A percentile compares a stretch with the other conserved stretches of the same genome.
These are phyloP conservation scores for Alosa sapidissima DNA, from an alignment of 2,797 vertebrate species.

Conservation along the genomic window DNA sequence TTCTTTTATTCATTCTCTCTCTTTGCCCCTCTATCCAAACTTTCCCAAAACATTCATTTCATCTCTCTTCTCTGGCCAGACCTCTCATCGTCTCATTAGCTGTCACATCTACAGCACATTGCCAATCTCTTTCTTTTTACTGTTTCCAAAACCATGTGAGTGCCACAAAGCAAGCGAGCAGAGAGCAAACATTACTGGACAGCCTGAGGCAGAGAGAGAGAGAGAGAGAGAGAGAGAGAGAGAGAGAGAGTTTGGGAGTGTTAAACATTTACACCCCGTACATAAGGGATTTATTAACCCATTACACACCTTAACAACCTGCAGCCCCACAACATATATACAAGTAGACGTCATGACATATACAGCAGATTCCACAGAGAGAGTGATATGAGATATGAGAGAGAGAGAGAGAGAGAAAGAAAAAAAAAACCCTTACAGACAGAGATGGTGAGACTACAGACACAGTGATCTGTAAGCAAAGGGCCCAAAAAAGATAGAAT, in stretches of 20 bases:
- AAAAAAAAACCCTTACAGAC: constrained; percentile 5
- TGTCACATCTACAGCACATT: neutral
- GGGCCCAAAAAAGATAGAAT: neutral
- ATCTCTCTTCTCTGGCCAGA: neutral
- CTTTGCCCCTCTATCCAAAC: neutral
- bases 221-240: too few relatives aligned
- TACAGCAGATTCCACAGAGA: neutral
- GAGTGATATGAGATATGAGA: neutral
- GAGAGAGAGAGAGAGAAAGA: constrained; percentile 15
- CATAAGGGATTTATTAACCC: neutral
- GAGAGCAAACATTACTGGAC: neutral
- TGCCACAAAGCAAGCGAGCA: neutral
- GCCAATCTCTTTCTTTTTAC: neutral
- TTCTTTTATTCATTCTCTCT: neutral
- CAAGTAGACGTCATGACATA: neutral
- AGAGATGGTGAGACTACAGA: neutral
- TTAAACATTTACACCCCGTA: neutral
- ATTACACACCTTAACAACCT: constrained; percentile 11
- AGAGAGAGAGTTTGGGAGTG: too few relatives aligned
- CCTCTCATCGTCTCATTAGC: constrained; percentile 31
- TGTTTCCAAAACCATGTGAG: neutral
- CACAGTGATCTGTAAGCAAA: constrained; percentile 35
- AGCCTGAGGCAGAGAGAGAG: neutral
- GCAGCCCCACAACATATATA: neutral
- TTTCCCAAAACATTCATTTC: constrained; percentile 9